Percentiles rank a stretch among this genome's conserved stretches.
Conservation (phyloP, 2,113 vertebrate species). For the Desmodus rotundus region DNA sequence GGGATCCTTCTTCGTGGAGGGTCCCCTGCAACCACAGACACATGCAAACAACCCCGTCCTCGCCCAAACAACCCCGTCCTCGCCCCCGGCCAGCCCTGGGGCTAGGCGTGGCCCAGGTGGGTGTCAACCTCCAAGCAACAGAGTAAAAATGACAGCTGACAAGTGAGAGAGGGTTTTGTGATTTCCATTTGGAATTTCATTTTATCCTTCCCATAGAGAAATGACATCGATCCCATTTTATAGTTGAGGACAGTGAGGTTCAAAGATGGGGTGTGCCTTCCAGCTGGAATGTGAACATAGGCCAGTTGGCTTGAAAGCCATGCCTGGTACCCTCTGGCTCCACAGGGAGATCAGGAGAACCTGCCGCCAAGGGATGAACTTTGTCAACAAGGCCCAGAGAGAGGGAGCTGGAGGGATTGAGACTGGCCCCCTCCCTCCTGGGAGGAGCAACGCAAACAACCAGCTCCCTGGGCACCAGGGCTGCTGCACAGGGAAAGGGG, state of each 20-base stretch:
- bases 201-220: neutral
- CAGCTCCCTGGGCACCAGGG: neutral
- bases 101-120: neutral
- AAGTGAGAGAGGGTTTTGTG: neutral
- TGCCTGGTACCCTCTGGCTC: neutral
- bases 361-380: constrained; percentile 15
- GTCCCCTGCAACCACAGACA: neutral
- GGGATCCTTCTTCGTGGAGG: neutral
- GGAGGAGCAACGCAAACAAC: constrained; percentile 52
- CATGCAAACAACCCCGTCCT: neutral
- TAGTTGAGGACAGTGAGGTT: neutral
- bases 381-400: constrained; percentile 49
- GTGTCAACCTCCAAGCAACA: neutral
- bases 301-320: neutral
- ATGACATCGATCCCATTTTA: neutral
- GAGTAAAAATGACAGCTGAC: neutral
- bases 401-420: constrained; percentile 30
- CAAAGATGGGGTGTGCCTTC: neutral
- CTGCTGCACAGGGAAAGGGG: neutral
- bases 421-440: neutral
- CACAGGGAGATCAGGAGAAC: neutral
- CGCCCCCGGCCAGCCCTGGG: neutral
- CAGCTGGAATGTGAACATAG: neutral
- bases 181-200: constrained; percentile 32
- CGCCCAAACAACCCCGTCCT: neutral